Evolutionary conservation across 2,888 invertebrate genomes (phyloP).

Genomic region (Isoperla grammatica): DNA sequence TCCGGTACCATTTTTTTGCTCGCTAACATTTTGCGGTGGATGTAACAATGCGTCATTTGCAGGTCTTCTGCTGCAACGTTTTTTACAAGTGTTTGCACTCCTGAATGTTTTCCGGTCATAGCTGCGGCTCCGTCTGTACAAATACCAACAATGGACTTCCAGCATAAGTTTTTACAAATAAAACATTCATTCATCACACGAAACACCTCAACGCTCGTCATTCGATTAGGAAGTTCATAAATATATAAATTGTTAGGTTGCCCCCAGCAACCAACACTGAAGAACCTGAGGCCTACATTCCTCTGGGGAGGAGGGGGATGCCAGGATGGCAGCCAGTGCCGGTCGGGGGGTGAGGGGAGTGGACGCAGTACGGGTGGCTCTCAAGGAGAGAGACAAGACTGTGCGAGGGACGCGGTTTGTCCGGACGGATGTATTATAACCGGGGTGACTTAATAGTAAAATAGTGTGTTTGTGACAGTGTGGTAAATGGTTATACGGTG

Average conservation of each 20-base stretch:
- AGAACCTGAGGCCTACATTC: no score
- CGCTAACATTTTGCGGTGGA: slow-evolving; percentile 31
- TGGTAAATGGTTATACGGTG: no score
- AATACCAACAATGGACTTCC: slow-evolving; percentile 10
- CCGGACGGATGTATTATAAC: no score
- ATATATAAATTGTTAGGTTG: slow-evolving; percentile 27
- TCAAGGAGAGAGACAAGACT: no score
- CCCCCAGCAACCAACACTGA: no score
- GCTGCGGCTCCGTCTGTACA: slow-evolving; percentile 32
- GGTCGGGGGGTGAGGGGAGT: no score
- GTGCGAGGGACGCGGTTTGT: no score
- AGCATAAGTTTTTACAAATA: not conserved
- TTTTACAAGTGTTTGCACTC: slow-evolving; percentile 30
- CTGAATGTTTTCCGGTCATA: slow-evolving; percentile 30
- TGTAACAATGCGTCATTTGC: slow-evolving; percentile 30
- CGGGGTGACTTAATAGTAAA: no score
- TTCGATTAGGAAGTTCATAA: slow-evolving; percentile 21
- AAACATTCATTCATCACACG: slow-evolving; percentile 14
- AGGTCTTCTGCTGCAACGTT: slow-evolving; percentile 30
- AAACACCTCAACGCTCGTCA: slow-evolving; percentile 27
- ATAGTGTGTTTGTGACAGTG: no score
- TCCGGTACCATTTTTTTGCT: slow-evolving; percentile 29
- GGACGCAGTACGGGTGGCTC: no score
- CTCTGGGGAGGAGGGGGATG: no score
- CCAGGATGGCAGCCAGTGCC: no score